Evolutionary conservation across 2,888 invertebrate genomes (phyloP).

Genomic region (Cistogaster globosa): DNA sequence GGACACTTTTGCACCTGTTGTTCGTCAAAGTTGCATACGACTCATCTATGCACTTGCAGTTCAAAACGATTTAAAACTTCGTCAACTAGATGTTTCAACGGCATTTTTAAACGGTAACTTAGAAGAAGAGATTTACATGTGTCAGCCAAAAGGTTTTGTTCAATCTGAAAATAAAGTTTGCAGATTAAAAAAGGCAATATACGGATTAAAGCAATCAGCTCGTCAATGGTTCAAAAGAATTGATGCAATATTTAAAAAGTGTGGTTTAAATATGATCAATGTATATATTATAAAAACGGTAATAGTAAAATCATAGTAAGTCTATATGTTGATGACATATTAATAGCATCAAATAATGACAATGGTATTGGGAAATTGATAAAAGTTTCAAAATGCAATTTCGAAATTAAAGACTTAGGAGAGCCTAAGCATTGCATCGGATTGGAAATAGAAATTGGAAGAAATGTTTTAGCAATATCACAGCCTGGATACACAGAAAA

Average conservation of each 20-base stretch:
- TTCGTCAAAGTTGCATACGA: constrained; percentile 32
- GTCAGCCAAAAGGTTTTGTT: constrained; percentile 26
- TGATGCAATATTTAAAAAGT: not conserved
- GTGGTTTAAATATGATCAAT: constrained; percentile 4
- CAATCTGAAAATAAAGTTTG: constrained; percentile 32
- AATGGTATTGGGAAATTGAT: not conserved
- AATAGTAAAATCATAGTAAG: not conserved
- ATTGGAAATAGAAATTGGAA: constrained; percentile 3
- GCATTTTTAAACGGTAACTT: constrained; percentile 59
- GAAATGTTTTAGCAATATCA: not conserved
- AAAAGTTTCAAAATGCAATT: not conserved
- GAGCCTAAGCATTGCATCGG: constrained; percentile 35
- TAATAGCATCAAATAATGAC: constrained; percentile 8
- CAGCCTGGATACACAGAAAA: constrained; percentile 15
- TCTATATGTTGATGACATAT: constrained; percentile 7
- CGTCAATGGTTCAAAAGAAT: constrained; percentile 13
- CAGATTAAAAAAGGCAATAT: not conserved
- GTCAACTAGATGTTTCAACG: constrained; percentile 58
- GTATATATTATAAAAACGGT: not conserved
- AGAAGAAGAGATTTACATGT: constrained; percentile 17
- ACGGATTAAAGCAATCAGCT: too few species aligned
- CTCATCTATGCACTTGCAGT: constrained; percentile 55
- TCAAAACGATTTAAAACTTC: constrained; percentile 34
- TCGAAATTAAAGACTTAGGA: constrained; percentile 20
- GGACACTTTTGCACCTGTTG: constrained; percentile 3